Base-by-base conservation (phyloP, 2,888 invertebrate genomes). In the Dasysyrphus albostriatus region DNA sequence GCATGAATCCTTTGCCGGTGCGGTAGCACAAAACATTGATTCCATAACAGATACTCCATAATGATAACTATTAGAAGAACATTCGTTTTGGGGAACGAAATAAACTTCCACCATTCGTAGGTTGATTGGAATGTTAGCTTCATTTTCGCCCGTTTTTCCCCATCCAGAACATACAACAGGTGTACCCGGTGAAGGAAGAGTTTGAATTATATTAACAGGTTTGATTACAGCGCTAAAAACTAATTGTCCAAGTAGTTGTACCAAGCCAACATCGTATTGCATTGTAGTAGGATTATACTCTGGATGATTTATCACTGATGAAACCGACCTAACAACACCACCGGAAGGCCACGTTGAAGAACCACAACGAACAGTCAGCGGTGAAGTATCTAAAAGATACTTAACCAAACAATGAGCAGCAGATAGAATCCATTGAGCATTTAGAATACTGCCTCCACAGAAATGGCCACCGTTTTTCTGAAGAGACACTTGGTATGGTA, bases 241-340 rank as follows among this genome's bases (percentile, higher is more conserved):
- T 0, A 44, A 29, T 44, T 2, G 0, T 0, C n/a, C n/a, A 3
- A 5, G 0, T 29, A 32, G 0, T 32, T 16, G 0, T 0, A 29
- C 0, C 5, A 63, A 0, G 10, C 14, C 63, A 29, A 63, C 12
- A 44, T 63, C 63, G 8, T n/a, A 32, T 0, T 10, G 0, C 63
- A 44, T 29, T 0, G 2, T 44, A 6, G 0, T 0, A 7, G n/a
- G 29, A 10, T 32, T 9, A 16, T 63, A 63, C 0, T 7, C 4
- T 3, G 32, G 32, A 47, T 63, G 63, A 32, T 0, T 2, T 8
- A 9, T n/a, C 2, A 2, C 44, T 1, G 0, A 5, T 42, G 29
- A 2, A 10, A 44, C 29, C 7, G 3, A 0, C n/a, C 12, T 63
- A 1, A 16, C 0, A 9, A n/a, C 10, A 63, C 63, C 63, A 63